Conservation (phyloP, 2,888 invertebrate genomes). For the Lysandra coridon region DNA sequence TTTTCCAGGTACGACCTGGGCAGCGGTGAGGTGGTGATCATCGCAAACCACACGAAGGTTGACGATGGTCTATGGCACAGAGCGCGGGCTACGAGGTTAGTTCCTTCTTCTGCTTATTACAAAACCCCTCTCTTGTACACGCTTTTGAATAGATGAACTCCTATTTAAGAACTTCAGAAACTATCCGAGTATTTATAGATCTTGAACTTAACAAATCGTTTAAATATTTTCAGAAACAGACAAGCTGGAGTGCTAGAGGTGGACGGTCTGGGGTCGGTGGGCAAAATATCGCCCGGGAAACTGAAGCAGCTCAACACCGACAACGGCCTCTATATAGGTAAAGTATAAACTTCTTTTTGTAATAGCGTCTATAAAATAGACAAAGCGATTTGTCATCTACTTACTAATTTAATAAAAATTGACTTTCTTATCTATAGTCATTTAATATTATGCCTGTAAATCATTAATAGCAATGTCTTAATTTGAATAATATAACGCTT, state of each 20-base stretch:
- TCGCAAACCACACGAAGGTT: conserved; percentile 91
- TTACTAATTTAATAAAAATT: too few species aligned
- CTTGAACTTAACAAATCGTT: too few species aligned
- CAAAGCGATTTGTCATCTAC: too few species aligned
- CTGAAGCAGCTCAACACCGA: conserved; percentile 92
- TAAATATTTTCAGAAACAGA: conserved; percentile 83
- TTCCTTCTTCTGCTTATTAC: background rate
- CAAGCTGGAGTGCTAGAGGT: conserved; percentile 93
- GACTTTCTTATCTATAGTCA: too few species aligned
- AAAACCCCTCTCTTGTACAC: too few species aligned
- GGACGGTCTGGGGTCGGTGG: conserved; percentile 91
- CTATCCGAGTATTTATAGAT: too few species aligned
- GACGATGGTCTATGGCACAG: conserved; percentile 90
- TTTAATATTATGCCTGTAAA: too few species aligned
- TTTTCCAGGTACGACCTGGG: conserved; percentile 90
- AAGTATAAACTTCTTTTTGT: conserved; percentile 38
- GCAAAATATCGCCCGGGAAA: conserved; percentile 91
- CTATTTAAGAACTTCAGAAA: too few species aligned
- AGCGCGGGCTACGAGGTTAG: conserved; percentile 55
- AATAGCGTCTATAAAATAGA: too few species aligned
- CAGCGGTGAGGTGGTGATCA: conserved; percentile 91
- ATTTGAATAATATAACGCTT: too few species aligned
- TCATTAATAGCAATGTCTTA: too few species aligned
- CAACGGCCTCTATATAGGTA: conserved; percentile 94
- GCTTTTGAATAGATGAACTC: too few species aligned